Base-by-base conservation (phyloP, 2,113 vertebrate species). In the Sceloporus tristichus region DNA sequence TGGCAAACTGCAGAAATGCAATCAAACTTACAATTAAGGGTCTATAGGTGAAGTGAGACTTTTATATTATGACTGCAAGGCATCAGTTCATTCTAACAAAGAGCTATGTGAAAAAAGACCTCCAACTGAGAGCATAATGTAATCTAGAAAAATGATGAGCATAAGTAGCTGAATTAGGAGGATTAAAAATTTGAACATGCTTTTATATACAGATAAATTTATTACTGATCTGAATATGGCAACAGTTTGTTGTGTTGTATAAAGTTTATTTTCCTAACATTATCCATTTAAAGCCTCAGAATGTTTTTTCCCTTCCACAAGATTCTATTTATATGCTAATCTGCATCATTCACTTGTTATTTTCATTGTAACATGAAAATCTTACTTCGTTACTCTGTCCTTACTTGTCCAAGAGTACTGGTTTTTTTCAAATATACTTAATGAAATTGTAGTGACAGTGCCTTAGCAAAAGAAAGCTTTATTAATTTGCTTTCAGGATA, bases 401-500 rank as follows among this genome's bases (percentile, higher is more conserved):
- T 62, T 79, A n/a, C 19, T 89, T 89, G 87, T 25, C 11, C 25
- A 74, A 91, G 66, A 79, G 25, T 76, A 13, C 14, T 84, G 59
- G 65, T 82, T 75, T 93, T 48, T 75, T 85, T 16, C 10, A 79
- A 54, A 75, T 23, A 2, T 89, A 74, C 38, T 86, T 91, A 92
- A 66, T 82, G n/a, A 83, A 83, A 86, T 25, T 82, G 83, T 88
- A 93, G 54, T 87, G 86, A 88, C 40, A 19, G 9, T 84, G 71
- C 84, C 34, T 83, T 95, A 89, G 70, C 9, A 18, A 87, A 56
- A 74, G 73, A 88, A 77, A 65, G 48, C 78, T 89, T 93, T 94
- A 90, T 95, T 94, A 91, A 94, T 95, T 94, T 95, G 82, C 88
- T 88, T 95, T 95, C 87, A 90, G 90, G 81, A 89, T 38, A 93